These are phyloP conservation scores for Mythimna loreyi DNA, from an alignment of 2,888 invertebrate species.

Conservation along the genomic window DNA sequence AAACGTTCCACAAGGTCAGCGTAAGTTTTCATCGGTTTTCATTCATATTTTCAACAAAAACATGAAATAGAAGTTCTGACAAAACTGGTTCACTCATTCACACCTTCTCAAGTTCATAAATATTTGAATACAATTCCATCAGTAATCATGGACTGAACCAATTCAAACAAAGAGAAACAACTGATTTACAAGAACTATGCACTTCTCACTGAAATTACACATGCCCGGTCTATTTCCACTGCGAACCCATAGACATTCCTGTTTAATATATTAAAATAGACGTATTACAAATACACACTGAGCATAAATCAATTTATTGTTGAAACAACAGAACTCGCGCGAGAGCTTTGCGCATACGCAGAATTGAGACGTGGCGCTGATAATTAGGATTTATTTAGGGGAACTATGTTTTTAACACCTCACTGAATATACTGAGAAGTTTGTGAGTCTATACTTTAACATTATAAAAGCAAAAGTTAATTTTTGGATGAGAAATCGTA, in stretches of 20 bases:
- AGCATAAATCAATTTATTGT: constrained; percentile 69
- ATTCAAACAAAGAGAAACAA: constrained; percentile 50
- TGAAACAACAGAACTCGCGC: constrained; percentile 58
- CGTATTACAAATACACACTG: constrained; percentile 64
- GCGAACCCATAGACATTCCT: constrained; percentile 69
- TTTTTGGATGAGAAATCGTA: too few relatives aligned
- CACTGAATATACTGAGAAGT: not conserved
- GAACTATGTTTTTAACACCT: constrained; percentile 9
- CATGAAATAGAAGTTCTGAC: constrained; percentile 6
- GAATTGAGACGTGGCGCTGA: constrained; percentile 37
- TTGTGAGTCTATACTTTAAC: not conserved
- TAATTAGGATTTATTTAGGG: constrained; percentile 11
- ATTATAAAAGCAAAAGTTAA: not conserved
- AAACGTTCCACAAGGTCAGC: not conserved
- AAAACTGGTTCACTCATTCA: constrained; percentile 12
- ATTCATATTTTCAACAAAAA: not conserved
- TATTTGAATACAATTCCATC: constrained; percentile 31
- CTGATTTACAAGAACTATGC: constrained; percentile 62
- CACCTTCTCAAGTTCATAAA: constrained; percentile 23
- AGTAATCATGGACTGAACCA: constrained; percentile 37
- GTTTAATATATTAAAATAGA: constrained; percentile 71
- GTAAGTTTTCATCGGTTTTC: not conserved
- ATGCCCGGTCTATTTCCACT: constrained; percentile 70
- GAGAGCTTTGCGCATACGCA: constrained; percentile 29
- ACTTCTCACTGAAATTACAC: constrained; percentile 59